phyloP scores from a whole-genome alignment of 1,140 invertebrate genomes.

The Antheraea pernyi region DNA sequence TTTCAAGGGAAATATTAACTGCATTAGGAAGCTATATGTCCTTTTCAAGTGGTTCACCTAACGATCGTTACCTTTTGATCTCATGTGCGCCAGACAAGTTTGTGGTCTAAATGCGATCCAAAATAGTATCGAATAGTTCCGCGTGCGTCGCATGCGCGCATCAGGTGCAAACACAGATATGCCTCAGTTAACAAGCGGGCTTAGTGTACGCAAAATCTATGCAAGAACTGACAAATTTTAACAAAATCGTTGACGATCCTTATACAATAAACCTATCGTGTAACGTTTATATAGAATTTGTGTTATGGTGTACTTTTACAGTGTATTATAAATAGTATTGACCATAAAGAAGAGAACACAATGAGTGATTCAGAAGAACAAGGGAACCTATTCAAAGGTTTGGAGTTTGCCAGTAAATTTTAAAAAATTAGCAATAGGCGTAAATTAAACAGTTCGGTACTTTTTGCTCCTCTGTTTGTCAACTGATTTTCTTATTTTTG shows the following conservation, averaged over 20 bases:
- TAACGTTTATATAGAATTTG: neutral
- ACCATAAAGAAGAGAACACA: neutral
- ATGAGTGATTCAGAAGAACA: slow-evolving; percentile 26
- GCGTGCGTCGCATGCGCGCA: slow-evolving; percentile 54
- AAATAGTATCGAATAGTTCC: slow-evolving; percentile 70
- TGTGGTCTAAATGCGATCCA: slow-evolving; percentile 67
- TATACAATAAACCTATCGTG: neutral
- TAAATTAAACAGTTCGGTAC: too few species aligned
- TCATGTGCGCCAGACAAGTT: slow-evolving; percentile 56
- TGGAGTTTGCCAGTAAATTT: neutral
- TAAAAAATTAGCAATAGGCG: too few species aligned
- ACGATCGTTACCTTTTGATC: slow-evolving; percentile 60
- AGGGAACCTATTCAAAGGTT: slow-evolving; percentile 30
- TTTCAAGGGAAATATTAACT: slow-evolving; percentile 5
- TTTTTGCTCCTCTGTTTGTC: too few species aligned
- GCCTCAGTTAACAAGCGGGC: slow-evolving; percentile 29
- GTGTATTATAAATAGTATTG: neutral
- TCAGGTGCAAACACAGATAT: slow-evolving; percentile 61
- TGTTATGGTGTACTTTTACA: neutral
- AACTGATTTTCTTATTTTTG: too few species aligned
- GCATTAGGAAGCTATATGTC: slow-evolving; percentile 17
- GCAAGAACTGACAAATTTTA: slow-evolving; percentile 3
- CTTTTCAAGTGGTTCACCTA: slow-evolving; percentile 22
- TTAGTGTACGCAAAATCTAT: slow-evolving; percentile 18
- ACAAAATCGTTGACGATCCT: neutral